These are phyloP conservation scores for Oncopodura yosiiana DNA, from an alignment of 1,140 invertebrate genomes.

Conservation along the genomic window DNA sequence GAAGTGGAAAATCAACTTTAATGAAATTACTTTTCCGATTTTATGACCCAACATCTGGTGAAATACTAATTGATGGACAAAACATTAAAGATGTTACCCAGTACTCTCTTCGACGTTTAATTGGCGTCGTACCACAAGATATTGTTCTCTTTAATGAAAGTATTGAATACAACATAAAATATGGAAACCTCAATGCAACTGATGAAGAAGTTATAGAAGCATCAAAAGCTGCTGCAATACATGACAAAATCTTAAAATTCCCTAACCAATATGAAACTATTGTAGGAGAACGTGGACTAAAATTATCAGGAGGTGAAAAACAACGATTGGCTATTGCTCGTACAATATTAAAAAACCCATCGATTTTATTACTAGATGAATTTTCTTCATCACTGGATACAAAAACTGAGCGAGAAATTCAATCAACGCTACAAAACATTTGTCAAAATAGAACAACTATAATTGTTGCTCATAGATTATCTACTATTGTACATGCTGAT, in stretches of 20 bases:
- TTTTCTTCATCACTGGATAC: conserved; percentile 50
- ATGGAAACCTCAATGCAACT: conserved; percentile 42
- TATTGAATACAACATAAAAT: conserved; percentile 50
- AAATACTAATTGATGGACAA: conserved; percentile 47
- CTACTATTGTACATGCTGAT: conserved; percentile 49
- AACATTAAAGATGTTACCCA: conserved; percentile 46
- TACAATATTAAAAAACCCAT: conserved; percentile 45
- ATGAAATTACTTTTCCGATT: conserved; percentile 50
- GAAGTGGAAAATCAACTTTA: conserved; percentile 51
- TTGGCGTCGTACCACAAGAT: conserved; percentile 54
- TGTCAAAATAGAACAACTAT: conserved; percentile 46
- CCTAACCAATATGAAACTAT: conserved; percentile 43
- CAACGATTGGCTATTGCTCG: conserved; percentile 48
- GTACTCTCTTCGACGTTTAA: conserved; percentile 41
- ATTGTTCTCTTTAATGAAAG: conserved; percentile 52
- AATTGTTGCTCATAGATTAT: conserved; percentile 49
- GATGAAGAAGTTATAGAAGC: conserved; percentile 48
- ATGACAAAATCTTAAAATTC: conserved; percentile 47
- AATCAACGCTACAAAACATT: conserved; percentile 43
- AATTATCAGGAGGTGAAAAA: conserved; percentile 55
- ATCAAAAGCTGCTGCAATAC: conserved; percentile 49
- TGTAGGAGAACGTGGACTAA: conserved; percentile 68
- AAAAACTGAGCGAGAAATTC: conserved; percentile 71
- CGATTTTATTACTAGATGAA: conserved; percentile 45
- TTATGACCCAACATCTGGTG: conserved; percentile 47